These are phyloP conservation scores for Bufo bufo DNA, from an alignment of 2,113 vertebrate genomes.

Conservation along the genomic window DNA sequence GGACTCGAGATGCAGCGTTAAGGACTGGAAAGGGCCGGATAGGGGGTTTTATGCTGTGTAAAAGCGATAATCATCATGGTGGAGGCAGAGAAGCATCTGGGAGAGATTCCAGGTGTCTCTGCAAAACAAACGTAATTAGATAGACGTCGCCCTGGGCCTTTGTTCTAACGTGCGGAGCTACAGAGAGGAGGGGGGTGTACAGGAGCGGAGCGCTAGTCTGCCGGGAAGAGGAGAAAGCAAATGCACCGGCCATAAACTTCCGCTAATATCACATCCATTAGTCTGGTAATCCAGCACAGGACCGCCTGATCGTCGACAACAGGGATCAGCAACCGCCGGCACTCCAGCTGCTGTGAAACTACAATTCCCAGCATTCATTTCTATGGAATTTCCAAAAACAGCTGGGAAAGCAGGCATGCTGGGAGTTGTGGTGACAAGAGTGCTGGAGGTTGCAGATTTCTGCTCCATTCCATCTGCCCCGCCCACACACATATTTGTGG, in stretches of 20 bases:
- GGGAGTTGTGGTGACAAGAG: no score
- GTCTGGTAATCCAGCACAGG: neutral
- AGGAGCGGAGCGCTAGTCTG: neutral
- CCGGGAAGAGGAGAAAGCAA: neutral
- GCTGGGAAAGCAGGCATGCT: no score
- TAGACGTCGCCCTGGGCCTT: neutral
- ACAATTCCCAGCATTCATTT: no score
- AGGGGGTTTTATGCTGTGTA: neutral
- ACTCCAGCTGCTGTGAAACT: no score
- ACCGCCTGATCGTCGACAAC: neutral
- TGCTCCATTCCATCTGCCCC: no score
- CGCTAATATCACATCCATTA: neutral
- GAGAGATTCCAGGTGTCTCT: neutral
- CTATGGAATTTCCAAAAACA: no score
- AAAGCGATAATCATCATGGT: conserved; percentile 1
- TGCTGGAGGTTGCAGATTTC: no score
- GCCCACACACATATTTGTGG: no score
- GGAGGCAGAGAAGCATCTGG: neutral
- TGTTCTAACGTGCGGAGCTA: neutral
- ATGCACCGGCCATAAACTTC: neutral
- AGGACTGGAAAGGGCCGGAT: neutral
- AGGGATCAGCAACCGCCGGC: no score
- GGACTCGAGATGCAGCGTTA: neutral
- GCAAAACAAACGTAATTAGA: conserved; percentile 6
- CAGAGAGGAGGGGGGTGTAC: neutral